Evolutionary conservation across 2,113 vertebrate genomes (phyloP).

Genomic region (Andinoacara biseriatus): DNA sequence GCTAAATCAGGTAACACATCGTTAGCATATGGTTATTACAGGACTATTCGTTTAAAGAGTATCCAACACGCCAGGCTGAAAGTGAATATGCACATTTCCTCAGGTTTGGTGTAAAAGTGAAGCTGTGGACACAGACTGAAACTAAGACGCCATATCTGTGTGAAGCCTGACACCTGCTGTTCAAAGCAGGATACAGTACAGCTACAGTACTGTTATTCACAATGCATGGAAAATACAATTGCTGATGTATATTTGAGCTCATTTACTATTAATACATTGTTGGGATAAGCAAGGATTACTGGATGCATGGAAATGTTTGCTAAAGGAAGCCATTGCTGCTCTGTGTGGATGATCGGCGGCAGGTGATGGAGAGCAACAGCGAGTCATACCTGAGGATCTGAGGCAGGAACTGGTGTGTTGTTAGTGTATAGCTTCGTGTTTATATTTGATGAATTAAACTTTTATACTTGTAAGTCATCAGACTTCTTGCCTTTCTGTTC

Average conservation of each 20-base stretch:
- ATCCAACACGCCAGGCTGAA: not conserved
- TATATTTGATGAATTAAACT: constrained; percentile 1
- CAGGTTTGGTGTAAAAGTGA: not conserved
- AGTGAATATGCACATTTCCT: not conserved
- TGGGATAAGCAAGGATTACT: not conserved
- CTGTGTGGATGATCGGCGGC: not conserved
- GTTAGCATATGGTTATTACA: not conserved
- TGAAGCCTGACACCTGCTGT: constrained; percentile 50
- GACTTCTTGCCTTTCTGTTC: not conserved
- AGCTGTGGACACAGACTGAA: not conserved
- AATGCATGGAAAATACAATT: not conserved
- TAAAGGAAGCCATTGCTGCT: not conserved
- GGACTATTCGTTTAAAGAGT: no score
- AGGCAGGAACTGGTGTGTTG: not conserved
- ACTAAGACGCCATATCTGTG: not conserved
- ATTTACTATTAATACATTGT: not conserved
- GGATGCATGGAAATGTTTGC: not conserved
- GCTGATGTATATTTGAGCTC: not conserved
- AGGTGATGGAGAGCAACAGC: not conserved
- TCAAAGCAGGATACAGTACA: not conserved
- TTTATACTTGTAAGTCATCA: not conserved
- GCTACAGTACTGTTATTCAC: not conserved
- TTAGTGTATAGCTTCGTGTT: not conserved
- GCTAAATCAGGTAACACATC: not conserved
- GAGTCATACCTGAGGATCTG: not conserved